Base-by-base conservation (phyloP, 2,113 vertebrate species). In the Cepphus grylle region DNA sequence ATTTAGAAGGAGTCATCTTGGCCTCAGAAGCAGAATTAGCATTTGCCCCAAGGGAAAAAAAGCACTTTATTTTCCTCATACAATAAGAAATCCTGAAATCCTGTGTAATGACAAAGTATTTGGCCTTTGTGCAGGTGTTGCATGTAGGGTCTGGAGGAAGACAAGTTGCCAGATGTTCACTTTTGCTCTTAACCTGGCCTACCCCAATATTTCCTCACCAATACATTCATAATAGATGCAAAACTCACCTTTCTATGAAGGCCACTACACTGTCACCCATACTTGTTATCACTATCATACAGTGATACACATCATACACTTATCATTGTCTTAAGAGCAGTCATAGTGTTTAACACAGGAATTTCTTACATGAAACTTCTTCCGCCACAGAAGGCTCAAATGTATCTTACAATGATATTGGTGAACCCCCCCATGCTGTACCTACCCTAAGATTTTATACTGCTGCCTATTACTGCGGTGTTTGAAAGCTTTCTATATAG, bases 1-100 rank as follows among this genome's bases (percentile, higher is more conserved):
- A 13, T 56, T 45, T 36, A 95, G 22, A 88, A 77, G 16, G 19
- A 82, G 34, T 72, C 9, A 15, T 72, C 36, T 63, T 85, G 47
- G 50, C 69, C 42, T 91, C 80, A 81, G 55, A 74, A 94, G 32
- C 14, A 82, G 65, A 90, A 66, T 66, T 63, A 66, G 23, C 18
- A 87, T 91, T 93, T 93, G 11, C 23, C 61, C 21, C 40, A 70
- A 34, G 52, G 8, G n/a, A 72, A 21, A 61, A 89, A 89, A 84
- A 67, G 4, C 14, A 88, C 65, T 59, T 32, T 52, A 63, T 84
- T 88, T 74, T 6, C 52, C 36, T 67, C 43, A 30, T 36, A 67
- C 55, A 85, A 25, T 49, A 63, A 87, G 30, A 94, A 94, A 81
- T 71, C 27, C 91, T 81, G 71, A 92, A 94, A 85, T 81, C 63